Evolutionary conservation across 1,140 invertebrate species (phyloP).

Genomic region (Monochamus saltuarius): DNA sequence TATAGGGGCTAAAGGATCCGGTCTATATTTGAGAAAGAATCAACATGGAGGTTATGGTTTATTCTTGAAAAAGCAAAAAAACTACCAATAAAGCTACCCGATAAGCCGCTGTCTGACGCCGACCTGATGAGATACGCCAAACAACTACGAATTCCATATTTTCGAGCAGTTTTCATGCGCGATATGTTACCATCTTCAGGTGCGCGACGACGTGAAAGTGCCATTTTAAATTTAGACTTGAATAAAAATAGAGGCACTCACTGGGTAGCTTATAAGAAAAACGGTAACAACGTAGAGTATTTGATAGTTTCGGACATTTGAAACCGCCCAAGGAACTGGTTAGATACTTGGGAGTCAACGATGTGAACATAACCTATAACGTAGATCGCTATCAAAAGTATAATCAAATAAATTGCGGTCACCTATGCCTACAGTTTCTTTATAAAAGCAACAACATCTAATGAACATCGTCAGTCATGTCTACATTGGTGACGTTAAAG

Average conservation of each 20-base stretch:
- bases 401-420: no score
- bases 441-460: no score
- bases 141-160: not conserved
- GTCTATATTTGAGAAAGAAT: not conserved
- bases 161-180: not conserved
- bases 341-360: no score
- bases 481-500: no score
- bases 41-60: constrained; percentile 5
- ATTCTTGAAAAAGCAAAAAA: not conserved
- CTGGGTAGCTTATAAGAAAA: constrained; percentile 4
- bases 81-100: not conserved
- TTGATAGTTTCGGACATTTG: constrained; percentile 2
- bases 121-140: not conserved
- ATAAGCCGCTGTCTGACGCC: not conserved
- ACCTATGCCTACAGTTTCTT: no score
- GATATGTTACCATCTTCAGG: not conserved
- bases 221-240: not conserved
- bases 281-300: constrained; percentile 1
- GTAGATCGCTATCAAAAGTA: no score
- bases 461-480: no score
- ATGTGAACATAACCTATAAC: no score
- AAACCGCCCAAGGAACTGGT: not conserved
- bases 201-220: constrained; percentile 22
- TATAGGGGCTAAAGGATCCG: not conserved
- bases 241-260: not conserved